phyloP scores from a whole-genome alignment of 2,888 invertebrate species.

The Plebejus argus region DNA sequence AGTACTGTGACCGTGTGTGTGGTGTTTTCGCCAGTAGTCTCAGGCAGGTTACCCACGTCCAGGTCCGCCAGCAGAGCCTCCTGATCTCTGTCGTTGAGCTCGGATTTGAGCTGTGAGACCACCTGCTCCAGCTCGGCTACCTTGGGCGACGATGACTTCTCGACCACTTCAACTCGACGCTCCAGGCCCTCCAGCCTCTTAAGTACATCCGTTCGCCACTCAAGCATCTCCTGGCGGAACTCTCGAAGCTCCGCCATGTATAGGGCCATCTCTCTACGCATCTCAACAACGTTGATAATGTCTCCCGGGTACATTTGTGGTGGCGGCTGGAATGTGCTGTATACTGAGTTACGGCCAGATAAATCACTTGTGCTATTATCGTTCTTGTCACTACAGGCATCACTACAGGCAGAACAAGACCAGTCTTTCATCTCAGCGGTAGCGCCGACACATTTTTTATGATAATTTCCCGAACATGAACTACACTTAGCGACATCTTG shows the following conservation, averaged over 20 bases:
- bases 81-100: conserved; percentile 13
- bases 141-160: no score
- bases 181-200: neutral
- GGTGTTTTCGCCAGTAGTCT: conserved; percentile 1
- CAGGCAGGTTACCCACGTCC: neutral
- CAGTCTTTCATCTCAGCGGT: neutral
- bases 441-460: neutral
- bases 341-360: neutral
- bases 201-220: neutral
- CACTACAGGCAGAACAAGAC: neutral
- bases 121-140: no score
- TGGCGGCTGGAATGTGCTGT: neutral
- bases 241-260: neutral
- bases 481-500: neutral
- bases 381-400: neutral
- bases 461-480: neutral
- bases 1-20: conserved; percentile 24
- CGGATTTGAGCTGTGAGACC: neutral
- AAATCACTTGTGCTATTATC: neutral
- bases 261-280: neutral
- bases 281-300: neutral
- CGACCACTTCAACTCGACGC: no score
- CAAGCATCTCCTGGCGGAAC: neutral
- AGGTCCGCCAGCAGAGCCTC: neutral
- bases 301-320: neutral